Evolutionary conservation across 2,888 invertebrate species (phyloP).

Genomic region (Flexamia atlantica): DNA sequence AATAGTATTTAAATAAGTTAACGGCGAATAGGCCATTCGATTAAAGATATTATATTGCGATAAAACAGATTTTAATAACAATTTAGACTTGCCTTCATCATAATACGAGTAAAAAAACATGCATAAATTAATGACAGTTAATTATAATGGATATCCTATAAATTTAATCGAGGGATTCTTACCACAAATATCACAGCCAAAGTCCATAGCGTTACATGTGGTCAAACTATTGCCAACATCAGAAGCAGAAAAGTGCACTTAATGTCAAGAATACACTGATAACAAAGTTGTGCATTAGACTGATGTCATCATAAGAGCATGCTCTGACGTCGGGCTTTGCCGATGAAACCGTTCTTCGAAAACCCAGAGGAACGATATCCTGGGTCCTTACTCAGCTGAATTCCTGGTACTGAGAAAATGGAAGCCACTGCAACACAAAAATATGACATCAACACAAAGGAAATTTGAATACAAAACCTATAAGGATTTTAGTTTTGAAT

Average conservation of each 20-base stretch:
- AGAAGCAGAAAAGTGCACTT: slow-evolving; percentile 53
- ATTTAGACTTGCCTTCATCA: background rate
- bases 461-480: too few relatives aligned
- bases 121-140: slow-evolving; percentile 18
- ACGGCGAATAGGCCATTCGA: slow-evolving; percentile 2
- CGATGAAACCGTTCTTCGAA: slow-evolving; percentile 61
- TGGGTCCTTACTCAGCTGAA: slow-evolving; percentile 66
- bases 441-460: background rate
- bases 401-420: slow-evolving; percentile 67
- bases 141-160: slow-evolving; percentile 1
- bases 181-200: slow-evolving; percentile 59
- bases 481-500: too few relatives aligned
- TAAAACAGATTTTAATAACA: background rate
- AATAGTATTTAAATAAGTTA: background rate
- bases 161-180: slow-evolving; percentile 32
- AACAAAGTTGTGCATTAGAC: background rate
- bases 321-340: slow-evolving; percentile 64
- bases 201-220: slow-evolving; percentile 55
- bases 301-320: slow-evolving; percentile 66
- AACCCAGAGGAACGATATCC: slow-evolving; percentile 54
- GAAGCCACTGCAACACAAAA: slow-evolving; percentile 67
- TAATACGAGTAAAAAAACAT: slow-evolving; percentile 23
- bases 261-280: slow-evolving; percentile 54
- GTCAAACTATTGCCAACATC: slow-evolving; percentile 55
- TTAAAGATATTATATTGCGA: background rate